These are phyloP conservation scores for Anhinga rufa DNA, from an alignment of 2,113 vertebrate genomes.

Conservation along the genomic window DNA sequence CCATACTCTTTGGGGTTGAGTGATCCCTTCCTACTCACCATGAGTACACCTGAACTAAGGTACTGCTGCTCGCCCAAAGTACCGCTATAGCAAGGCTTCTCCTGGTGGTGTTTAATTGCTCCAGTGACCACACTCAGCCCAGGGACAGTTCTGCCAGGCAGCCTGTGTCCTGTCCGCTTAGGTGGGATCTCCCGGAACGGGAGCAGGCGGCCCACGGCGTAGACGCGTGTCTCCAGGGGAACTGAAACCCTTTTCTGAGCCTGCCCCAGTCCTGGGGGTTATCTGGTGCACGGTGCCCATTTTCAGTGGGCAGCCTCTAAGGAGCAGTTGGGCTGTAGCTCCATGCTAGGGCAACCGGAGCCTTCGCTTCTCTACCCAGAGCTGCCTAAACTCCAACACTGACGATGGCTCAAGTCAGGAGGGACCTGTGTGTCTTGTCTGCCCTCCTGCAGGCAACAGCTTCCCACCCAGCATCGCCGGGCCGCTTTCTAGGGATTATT, in stretches of 20 bases:
- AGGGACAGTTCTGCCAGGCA: neutral
- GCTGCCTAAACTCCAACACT: accelerated
- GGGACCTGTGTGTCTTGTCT: neutral
- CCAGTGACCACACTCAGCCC: neutral
- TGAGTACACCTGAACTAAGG: neutral
- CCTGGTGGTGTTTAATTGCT: neutral
- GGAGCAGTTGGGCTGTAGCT: neutral
- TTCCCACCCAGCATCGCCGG: neutral
- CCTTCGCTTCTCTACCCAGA: neutral
- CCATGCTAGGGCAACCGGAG: neutral
- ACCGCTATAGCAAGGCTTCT: accelerated
- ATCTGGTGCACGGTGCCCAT: neutral
- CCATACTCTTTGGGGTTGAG: accelerated
- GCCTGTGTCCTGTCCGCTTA: neutral
- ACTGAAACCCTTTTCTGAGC: neutral
- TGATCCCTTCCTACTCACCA: neutral
- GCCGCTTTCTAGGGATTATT: conserved; percentile 4
- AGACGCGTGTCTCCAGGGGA: neutral
- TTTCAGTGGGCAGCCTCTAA: neutral
- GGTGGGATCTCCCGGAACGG: neutral
- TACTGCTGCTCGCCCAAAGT: neutral
- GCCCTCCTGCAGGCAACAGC: neutral
- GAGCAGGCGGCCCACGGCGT: neutral
- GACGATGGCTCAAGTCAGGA: neutral
- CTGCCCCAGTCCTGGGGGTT: neutral